Evolutionary conservation across 2,113 vertebrate genomes (phyloP), one percentile per base, ranked within the genome.

Genomic region (Smithornis capensis): DNA sequence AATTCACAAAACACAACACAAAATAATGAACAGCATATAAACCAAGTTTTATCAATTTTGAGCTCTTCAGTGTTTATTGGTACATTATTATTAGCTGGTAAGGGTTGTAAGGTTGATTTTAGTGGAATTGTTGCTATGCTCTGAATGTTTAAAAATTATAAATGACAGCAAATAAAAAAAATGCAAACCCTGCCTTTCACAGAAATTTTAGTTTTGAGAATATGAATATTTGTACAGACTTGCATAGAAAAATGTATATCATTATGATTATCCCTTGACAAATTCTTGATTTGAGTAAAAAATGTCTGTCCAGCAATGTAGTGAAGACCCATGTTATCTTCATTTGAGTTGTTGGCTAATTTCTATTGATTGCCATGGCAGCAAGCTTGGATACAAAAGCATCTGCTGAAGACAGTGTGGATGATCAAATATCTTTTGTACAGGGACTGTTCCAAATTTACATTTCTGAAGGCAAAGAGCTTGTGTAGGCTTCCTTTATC

Each of bases 271-370:
- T 0, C 3, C 22, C 19, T 82, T 90, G 85, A 88, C 15, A 79
- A 63, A 47, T 60, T 89, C 83, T 94, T 81, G 38, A 69, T 88
- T 92, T 90, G 80, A 93, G 40, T 79, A 96, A 96, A 96, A 88
- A 74, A 68, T 86, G 27, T 79, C 81, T 95, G 87, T 78, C 65
- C 79, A 94, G 56, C 9, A 93, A 87, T 4, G 1, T 37, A 70
- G n/a, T 28, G n/a, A 86, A 78, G 49, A 59, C 24, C 31, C 18
- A 9, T 82, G 33, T 62, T 2, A 0, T 63, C 64, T 57, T 79
- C 22, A 19, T 78, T 33, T 71, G 73, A 89, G 27, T 63, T 64
- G 52, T 29, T 93, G 60, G 38, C 33, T 87, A 75, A 82, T 63
- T 90, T 87, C 64, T 67, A 24, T 78, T 82, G 52, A 92, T 92